Percentiles rank a stretch among this genome's conserved stretches.
Conservation (phyloP, 2,888 invertebrate species). For the Pterostichus niger region DNA sequence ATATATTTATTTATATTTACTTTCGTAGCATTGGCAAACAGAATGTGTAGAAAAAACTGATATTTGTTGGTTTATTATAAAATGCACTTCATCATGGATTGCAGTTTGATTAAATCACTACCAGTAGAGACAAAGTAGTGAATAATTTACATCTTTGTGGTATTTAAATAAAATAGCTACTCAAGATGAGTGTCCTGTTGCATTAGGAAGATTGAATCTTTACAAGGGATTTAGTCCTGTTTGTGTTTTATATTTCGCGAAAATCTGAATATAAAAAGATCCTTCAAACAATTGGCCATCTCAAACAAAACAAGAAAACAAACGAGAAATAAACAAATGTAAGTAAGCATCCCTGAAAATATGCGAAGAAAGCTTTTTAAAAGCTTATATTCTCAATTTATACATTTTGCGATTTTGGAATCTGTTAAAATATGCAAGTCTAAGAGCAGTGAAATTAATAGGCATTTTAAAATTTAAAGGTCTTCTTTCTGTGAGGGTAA, state of each 20-base stretch:
- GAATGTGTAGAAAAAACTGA: too few relatives aligned
- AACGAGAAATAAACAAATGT: conserved; percentile 14
- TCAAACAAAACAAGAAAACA: conserved; percentile 28
- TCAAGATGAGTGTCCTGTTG: background rate
- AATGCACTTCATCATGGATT: too few relatives aligned
- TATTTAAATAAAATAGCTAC: background rate
- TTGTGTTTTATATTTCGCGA: conserved; percentile 23
- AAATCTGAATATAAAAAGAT: conserved; percentile 22
- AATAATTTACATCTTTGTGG: too few relatives aligned
- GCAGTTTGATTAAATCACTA: too few relatives aligned
- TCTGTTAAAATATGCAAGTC: conserved; percentile 35
- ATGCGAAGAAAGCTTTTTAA: conserved; percentile 24
- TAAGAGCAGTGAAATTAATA: conserved; percentile 33
- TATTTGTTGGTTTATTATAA: too few relatives aligned
- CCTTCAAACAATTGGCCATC: conserved; percentile 42
- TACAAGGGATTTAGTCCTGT: background rate
- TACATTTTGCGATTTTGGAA: conserved; percentile 1
- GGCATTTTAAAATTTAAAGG: conserved; percentile 27
- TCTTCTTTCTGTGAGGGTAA: background rate
- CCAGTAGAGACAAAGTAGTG: too few relatives aligned
- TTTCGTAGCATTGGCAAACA: too few relatives aligned
- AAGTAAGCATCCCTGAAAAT: conserved; percentile 35
- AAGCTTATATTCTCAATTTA: conserved; percentile 21
- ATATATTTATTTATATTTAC: too few relatives aligned
- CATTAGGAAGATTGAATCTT: conserved; percentile 33